phyloP scores from a whole-genome alignment of 2,113 vertebrate genomes.

The Grammatotria lemairii region DNA sequence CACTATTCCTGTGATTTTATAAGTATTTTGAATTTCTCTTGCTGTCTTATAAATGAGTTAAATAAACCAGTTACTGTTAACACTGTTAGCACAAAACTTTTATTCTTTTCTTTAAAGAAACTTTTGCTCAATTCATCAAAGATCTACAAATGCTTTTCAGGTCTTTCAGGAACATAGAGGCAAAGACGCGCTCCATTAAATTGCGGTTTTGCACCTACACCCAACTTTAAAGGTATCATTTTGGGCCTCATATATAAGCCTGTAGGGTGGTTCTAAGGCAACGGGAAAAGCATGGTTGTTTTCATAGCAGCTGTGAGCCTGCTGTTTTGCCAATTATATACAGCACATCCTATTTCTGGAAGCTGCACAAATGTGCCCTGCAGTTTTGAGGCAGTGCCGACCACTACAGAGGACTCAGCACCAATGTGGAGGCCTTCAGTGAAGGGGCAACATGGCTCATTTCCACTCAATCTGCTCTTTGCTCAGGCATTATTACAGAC shows the following conservation, averaged over 20 bases:
- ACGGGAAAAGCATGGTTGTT: not conserved
- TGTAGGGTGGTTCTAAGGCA: constrained; percentile 1
- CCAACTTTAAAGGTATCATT: constrained; percentile 3
- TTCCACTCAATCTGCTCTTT: not conserved
- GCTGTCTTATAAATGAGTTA: not conserved
- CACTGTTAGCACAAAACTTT: not conserved
- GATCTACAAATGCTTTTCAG: not conserved
- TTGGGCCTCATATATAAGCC: not conserved
- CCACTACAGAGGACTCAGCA: constrained; percentile 21
- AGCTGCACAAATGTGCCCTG: not conserved
- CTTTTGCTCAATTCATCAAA: not conserved
- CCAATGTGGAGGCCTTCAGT: not conserved
- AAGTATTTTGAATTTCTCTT: not conserved
- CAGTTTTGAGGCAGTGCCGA: constrained; percentile 5
- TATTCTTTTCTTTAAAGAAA: not conserved
- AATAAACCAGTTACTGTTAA: constrained; percentile 39
- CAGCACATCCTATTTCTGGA: constrained; percentile 31
- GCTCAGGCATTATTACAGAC: not conserved
- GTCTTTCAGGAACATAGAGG: not conserved
- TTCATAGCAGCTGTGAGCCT: constrained; percentile 34
- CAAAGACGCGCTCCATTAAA: not conserved
- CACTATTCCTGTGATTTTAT: constrained; percentile 10
- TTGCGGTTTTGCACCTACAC: not conserved
- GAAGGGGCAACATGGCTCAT: not conserved
- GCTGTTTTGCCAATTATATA: constrained; percentile 25